Percentiles rank a stretch among this genome's conserved stretches.
Conservation (phyloP, 1,140 invertebrate genomes). For the Macrosteles quadrilineatus region DNA sequence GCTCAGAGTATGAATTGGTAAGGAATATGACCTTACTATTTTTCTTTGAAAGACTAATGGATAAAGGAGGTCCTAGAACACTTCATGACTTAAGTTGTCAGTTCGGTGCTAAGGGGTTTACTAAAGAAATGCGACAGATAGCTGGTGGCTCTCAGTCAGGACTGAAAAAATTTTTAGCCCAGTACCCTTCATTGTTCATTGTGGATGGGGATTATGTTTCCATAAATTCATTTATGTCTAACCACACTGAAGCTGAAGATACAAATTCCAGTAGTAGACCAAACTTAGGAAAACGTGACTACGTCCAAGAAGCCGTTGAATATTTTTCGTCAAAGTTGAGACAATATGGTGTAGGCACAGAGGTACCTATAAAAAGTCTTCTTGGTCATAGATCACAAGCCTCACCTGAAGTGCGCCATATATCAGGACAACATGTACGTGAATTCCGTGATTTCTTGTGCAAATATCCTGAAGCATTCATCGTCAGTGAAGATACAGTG, state of each 20-base stretch:
- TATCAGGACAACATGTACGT: constrained; percentile 90
- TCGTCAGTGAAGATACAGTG: constrained; percentile 85
- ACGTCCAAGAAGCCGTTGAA: constrained; percentile 89
- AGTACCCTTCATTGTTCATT: constrained; percentile 89
- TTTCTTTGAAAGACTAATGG: constrained; percentile 92
- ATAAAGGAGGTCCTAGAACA: constrained; percentile 90
- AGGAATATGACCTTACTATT: constrained; percentile 94
- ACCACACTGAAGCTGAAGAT: constrained; percentile 50
- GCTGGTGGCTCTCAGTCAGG: constrained; percentile 93
- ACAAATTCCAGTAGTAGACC: constrained; percentile 42
- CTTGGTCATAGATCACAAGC: constrained; percentile 92
- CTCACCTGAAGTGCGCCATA: constrained; percentile 92
- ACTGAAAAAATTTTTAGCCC: constrained; percentile 85
- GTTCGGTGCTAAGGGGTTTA: constrained; percentile 94
- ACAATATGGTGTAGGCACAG: constrained; percentile 85
- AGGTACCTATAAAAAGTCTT: constrained; percentile 91
- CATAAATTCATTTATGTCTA: constrained; percentile 70
- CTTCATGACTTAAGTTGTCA: constrained; percentile 95
- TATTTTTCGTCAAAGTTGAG: constrained; percentile 91
- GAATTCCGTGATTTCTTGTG: constrained; percentile 91
- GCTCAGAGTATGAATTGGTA: constrained; percentile 89
- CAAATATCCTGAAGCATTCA: constrained; percentile 84
- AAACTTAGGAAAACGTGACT: constrained; percentile 68
- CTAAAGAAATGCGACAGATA: constrained; percentile 93
- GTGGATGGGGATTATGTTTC: constrained; percentile 91